Evolutionary conservation across 2,888 invertebrate genomes (phyloP).

Genomic region (Phalangium opilio): DNA sequence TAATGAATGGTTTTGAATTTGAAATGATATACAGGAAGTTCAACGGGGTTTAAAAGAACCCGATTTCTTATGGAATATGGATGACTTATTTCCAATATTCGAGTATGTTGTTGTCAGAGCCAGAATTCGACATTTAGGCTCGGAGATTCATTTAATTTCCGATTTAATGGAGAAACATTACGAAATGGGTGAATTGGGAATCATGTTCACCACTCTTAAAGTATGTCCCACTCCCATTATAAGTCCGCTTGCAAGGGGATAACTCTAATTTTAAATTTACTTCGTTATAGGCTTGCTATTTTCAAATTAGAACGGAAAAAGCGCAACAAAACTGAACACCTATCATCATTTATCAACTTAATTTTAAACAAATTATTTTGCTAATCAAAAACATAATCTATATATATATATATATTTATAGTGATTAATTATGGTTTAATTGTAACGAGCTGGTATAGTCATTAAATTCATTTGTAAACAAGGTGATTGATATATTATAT

Average conservation of each 20-base stretch:
- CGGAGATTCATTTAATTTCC: slow-evolving; percentile 65
- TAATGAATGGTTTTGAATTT: too few species aligned
- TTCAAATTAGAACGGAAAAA: slow-evolving; percentile 56
- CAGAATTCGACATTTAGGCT: slow-evolving; percentile 60
- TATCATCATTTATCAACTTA: too few species aligned
- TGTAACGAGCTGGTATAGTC: too few species aligned
- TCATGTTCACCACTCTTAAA: slow-evolving; percentile 63
- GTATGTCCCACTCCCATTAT: too few species aligned
- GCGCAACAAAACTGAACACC: slow-evolving; percentile 2
- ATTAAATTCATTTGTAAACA: too few species aligned
- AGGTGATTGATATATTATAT: too few species aligned
- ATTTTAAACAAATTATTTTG: too few species aligned
- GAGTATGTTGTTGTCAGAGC: slow-evolving; percentile 67
- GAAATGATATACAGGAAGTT: slow-evolving; percentile 34
- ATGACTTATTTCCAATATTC: slow-evolving; percentile 66
- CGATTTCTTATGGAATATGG: slow-evolving; percentile 61
- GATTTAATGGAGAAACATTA: slow-evolving; percentile 60
- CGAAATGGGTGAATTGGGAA: slow-evolving; percentile 59
- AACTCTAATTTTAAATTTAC: too few species aligned
- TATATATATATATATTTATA: too few species aligned
- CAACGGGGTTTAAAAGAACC: slow-evolving; percentile 26
- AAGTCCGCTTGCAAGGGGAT: too few species aligned
- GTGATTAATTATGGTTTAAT: too few species aligned
- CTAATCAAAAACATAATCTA: too few species aligned
- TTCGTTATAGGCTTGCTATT: slow-evolving; percentile 54